These are phyloP conservation scores for Antennarius maculatus DNA, from an alignment of 2,797 vertebrate genomes.

Conservation along the genomic window DNA sequence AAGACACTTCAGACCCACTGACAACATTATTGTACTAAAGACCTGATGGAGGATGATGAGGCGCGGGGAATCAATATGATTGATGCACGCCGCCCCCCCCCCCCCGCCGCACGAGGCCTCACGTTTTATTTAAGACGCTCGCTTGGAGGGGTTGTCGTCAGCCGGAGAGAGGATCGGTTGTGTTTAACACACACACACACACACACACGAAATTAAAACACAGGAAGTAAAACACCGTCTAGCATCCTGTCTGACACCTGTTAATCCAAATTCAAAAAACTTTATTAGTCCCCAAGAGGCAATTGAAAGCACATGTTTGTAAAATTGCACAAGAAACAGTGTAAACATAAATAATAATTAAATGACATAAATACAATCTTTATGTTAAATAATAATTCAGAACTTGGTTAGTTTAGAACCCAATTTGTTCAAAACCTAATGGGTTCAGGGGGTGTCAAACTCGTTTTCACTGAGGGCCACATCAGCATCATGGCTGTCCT, in stretches of 20 bases:
- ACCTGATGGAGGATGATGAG: slow-evolving; percentile 70
- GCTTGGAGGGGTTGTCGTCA: slow-evolving; percentile 36
- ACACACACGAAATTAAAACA: slow-evolving; percentile 12
- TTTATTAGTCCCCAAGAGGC: too few relatives aligned
- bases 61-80: slow-evolving; percentile 64
- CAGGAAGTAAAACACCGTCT: slow-evolving; percentile 22
- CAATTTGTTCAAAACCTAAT: too few relatives aligned
- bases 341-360: too few relatives aligned
- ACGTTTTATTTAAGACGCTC: slow-evolving; percentile 49
- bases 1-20: slow-evolving; percentile 73
- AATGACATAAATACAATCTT: too few relatives aligned
- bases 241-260: slow-evolving; percentile 33
- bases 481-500: too few relatives aligned
- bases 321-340: too few relatives aligned
- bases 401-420: too few relatives aligned
- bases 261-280: slow-evolving; percentile 18
- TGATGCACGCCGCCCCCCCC: slow-evolving; percentile 42
- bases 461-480: too few relatives aligned
- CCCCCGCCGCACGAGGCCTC: slow-evolving; percentile 43
- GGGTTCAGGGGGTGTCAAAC: too few relatives aligned
- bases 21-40: slow-evolving; percentile 76
- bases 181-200: slow-evolving; percentile 1
- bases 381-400: too few relatives aligned
- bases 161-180: slow-evolving; percentile 25
- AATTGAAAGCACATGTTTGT: too few relatives aligned